Percentiles rank a stretch among this genome's conserved stretches.
These are phyloP conservation scores for Palaemon carinicauda DNA, from an alignment of 1,140 invertebrate genomes.

Conservation along the genomic window DNA sequence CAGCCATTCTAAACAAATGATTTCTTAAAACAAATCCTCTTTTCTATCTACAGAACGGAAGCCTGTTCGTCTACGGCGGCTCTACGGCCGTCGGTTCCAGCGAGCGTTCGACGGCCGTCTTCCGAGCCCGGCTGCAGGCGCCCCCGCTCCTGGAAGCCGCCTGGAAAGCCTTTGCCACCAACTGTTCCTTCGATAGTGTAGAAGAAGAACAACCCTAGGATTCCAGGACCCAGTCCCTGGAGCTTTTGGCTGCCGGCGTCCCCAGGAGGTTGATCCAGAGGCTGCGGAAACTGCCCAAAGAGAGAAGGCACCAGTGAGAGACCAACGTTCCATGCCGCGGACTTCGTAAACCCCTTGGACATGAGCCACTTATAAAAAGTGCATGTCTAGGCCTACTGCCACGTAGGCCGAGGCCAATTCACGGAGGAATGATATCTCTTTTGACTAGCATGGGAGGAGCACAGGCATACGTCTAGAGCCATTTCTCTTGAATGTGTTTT, in stretches of 20 bases:
- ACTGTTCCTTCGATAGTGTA: background rate
- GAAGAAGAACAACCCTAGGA: background rate
- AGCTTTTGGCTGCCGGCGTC: slow-evolving; percentile 7
- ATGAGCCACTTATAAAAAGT: too few relatives aligned
- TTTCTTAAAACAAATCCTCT: background rate
- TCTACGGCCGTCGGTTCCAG: background rate
- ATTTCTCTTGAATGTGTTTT: too few relatives aligned
- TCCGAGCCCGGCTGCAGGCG: background rate
- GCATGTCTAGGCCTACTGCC: too few relatives aligned
- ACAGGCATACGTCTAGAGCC: too few relatives aligned
- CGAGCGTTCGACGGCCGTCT: slow-evolving; percentile 6
- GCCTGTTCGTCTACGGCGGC: slow-evolving; percentile 33
- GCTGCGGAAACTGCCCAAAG: background rate
- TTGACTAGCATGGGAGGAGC: too few relatives aligned
- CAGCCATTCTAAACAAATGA: background rate
- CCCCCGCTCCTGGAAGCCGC: slow-evolving; percentile 38
- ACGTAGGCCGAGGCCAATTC: too few relatives aligned
- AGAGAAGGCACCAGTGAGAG: background rate
- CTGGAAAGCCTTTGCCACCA: slow-evolving; percentile 18
- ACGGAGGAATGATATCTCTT: too few relatives aligned
- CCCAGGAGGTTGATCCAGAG: slow-evolving; percentile 2
- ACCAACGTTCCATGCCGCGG: too few relatives aligned
- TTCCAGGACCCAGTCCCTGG: background rate
- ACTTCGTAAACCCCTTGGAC: too few relatives aligned
- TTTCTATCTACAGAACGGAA: background rate